Conservation (phyloP, 2,113 vertebrate species). For the Vulpes lagopus region DNA sequence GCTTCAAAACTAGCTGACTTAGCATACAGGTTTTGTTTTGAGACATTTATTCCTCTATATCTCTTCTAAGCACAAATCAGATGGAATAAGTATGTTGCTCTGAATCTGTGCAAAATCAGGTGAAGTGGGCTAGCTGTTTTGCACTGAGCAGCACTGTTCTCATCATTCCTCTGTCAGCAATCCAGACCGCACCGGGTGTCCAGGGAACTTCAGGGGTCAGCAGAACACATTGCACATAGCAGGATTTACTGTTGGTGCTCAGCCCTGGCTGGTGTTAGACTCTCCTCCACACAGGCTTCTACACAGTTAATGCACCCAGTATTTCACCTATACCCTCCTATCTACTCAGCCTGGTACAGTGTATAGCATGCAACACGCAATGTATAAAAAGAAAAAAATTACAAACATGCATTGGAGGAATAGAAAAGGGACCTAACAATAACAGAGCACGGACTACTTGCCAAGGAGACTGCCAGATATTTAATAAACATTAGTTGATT, state of each 20-base stretch:
- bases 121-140: constrained; percentile 3
- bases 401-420: too few relatives aligned
- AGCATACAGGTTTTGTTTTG: constrained; percentile 39
- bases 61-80: constrained; percentile 61
- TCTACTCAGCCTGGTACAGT: background rate
- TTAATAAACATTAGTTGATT: background rate
- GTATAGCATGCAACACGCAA: background rate
- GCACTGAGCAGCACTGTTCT: background rate
- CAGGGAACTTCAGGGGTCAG: constrained; percentile 50
- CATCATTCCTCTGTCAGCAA: constrained; percentile 49
- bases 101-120: constrained; percentile 40
- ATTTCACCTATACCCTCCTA: background rate
- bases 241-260: constrained; percentile 30
- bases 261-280: background rate
- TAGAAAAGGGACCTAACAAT: background rate
- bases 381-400: background rate
- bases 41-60: constrained; percentile 50
- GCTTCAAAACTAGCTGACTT: constrained; percentile 65
- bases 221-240: background rate
- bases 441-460: background rate
- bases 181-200: background rate
- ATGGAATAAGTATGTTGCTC: constrained; percentile 21
- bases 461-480: background rate
- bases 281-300: background rate
- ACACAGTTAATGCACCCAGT: background rate